Evolutionary conservation across 2,113 vertebrate genomes (phyloP).

Genomic region (Struthidea cinerea): DNA sequence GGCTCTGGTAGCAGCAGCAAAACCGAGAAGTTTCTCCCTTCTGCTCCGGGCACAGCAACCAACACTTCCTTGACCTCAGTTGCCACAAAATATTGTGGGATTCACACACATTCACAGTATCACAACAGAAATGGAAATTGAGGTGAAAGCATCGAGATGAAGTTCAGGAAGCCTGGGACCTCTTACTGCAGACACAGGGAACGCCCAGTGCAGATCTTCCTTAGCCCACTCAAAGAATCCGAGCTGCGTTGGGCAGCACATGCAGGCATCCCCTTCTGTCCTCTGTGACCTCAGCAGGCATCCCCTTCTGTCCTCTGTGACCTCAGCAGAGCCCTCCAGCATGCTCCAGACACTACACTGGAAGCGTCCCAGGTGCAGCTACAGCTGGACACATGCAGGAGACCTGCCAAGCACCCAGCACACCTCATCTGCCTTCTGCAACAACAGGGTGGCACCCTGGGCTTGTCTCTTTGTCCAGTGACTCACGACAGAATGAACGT

Average conservation of each 20-base stretch:
- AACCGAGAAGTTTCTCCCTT: rapidly evolving
- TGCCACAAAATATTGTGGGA: neutral
- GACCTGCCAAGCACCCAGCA: neutral
- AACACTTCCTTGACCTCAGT: neutral
- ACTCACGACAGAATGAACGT: neutral
- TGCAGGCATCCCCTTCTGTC: neutral
- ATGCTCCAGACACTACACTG: rapidly evolving
- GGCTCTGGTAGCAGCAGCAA: neutral
- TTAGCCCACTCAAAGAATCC: neutral
- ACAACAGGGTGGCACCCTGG: neutral
- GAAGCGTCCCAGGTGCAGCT: neutral
- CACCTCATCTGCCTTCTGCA: neutral
- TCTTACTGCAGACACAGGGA: neutral
- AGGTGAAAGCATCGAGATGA: neutral
- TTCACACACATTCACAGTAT: neutral
- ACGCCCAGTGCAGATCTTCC: rapidly evolving
- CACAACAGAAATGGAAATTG: neutral
- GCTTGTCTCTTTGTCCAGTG: neutral
- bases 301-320: neutral
- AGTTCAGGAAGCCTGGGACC: neutral
- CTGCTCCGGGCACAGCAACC: neutral
- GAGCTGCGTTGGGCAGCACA: neutral
- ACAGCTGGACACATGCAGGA: rapidly evolving
- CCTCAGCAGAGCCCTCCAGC: neutral
- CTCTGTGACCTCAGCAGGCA: neutral